phyloP scores from a whole-genome alignment of 1,140 invertebrate genomes.

The Hirudo medicinalis region DNA sequence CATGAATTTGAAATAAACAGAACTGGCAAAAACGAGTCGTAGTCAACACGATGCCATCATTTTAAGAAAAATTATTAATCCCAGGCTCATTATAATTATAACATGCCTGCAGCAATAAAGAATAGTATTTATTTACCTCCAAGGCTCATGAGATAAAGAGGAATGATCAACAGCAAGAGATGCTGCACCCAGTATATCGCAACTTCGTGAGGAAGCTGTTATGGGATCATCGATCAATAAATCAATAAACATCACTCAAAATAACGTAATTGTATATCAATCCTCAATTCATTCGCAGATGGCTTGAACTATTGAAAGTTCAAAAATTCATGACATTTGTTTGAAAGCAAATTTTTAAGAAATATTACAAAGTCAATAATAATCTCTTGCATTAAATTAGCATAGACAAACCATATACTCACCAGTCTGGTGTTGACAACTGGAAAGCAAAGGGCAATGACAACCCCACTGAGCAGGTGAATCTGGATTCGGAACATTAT shows the following conservation, averaged over 20 bases:
- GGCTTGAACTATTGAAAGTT: too few relatives aligned
- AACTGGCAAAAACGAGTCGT: neutral
- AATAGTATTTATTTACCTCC: constrained; percentile 55
- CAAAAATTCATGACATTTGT: too few relatives aligned
- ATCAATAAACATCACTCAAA: neutral
- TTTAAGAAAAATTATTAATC: neutral
- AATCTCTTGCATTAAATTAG: neutral
- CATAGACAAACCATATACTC: constrained; percentile 36
- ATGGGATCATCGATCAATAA: constrained; percentile 25
- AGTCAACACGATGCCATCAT: neutral
- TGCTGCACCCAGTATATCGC: constrained; percentile 85
- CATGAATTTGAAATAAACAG: neutral
- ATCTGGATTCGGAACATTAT: constrained; percentile 73
- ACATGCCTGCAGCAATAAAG: constrained; percentile 20
- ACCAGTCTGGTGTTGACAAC: constrained; percentile 78
- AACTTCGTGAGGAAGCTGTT: constrained; percentile 73
- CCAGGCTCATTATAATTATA: constrained; percentile 6
- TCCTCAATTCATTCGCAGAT: neutral
- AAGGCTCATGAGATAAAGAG: constrained; percentile 69
- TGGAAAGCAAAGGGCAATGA: constrained; percentile 75
- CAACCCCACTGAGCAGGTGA: constrained; percentile 76
- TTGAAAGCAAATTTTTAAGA: too few relatives aligned
- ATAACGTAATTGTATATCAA: neutral
- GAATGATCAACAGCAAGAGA: constrained; percentile 77
- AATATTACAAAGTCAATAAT: neutral